Conservation (phyloP, 2,888 invertebrate genomes). For the Entomobrya proxima region DNA sequence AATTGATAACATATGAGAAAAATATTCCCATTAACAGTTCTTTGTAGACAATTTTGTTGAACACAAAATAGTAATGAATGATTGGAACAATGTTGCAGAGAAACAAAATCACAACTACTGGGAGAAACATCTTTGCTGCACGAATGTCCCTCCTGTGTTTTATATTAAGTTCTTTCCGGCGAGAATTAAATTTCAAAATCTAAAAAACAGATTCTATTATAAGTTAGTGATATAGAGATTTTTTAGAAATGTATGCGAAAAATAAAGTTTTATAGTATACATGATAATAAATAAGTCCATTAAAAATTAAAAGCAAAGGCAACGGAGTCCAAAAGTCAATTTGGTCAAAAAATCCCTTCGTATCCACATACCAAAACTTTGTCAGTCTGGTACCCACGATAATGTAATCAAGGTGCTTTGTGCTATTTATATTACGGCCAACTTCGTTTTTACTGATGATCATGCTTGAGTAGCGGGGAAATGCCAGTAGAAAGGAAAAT, state of each 20-base stretch:
- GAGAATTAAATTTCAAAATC: background rate
- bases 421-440: background rate
- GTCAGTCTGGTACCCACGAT: background rate
- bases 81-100: conserved; percentile 20
- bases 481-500: background rate
- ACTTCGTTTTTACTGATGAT: background rate
- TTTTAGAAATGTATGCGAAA: no score
- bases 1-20: conserved; percentile 1
- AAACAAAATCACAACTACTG: conserved; percentile 30
- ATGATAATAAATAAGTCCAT: background rate
- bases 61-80: background rate
- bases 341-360: background rate
- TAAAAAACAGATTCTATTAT: no score
- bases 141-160: conserved; percentile 29
- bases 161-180: conserved; percentile 10
- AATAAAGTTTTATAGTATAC: no score
- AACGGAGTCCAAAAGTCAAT: background rate
- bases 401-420: background rate
- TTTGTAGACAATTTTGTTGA: background rate
- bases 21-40: background rate
- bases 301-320: background rate
- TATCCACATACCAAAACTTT: background rate
- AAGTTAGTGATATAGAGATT: no score
- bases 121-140: conserved; percentile 39
- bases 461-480: background rate